Evolutionary conservation across 2,797 vertebrate species (phyloP), one percentile per base, ranked within the genome.

Genomic region (Micropoecilia bifurca): DNA sequence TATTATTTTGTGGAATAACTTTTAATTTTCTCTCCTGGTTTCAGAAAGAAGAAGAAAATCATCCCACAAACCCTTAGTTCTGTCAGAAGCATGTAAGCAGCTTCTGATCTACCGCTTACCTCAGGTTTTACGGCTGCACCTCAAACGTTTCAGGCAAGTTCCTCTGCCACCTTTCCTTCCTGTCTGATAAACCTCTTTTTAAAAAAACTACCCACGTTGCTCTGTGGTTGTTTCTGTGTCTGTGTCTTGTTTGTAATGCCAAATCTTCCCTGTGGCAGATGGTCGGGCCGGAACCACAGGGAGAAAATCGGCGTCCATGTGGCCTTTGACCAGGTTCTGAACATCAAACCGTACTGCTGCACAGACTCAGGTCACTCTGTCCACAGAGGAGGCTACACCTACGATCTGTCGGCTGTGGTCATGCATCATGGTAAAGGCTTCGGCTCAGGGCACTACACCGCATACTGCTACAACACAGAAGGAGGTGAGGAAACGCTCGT

Each of bases 371-470:
- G 96, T 93, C 95, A 97, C 94, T 95, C 96, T 81, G 97, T 96
- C 86, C 97, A 97, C 95, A 95, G 97, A 90, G 97, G 97, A 83
- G 97, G 96, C 94, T 99, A 96, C 95, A 97, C 97, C 89, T 99
- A 99, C 86, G 98, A 99, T 96, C 97, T 99, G 93, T 98, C 98
- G 86, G 98, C 98, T 89, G 98, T 99, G 88, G 98, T 99, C 92
- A 99, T 99, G 98, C 98, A 99, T 91, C 98, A 99, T 84, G 98
- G 98, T 80, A 99, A 99, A 97, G 98, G 98, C 86, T 99, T 99
- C 85, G 98, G 98, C 97, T 99, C 98, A 96, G 98, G 98, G 95
- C 98, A 99, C 97, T 99, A 99, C 96, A 99, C 98, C 84, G 98
- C 98, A 93, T 99, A 99, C 96, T 99, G 98, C 97, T 99, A 98